Conservation (phyloP, 1,140 invertebrate species). For the Neodiprion pinetum region DNA sequence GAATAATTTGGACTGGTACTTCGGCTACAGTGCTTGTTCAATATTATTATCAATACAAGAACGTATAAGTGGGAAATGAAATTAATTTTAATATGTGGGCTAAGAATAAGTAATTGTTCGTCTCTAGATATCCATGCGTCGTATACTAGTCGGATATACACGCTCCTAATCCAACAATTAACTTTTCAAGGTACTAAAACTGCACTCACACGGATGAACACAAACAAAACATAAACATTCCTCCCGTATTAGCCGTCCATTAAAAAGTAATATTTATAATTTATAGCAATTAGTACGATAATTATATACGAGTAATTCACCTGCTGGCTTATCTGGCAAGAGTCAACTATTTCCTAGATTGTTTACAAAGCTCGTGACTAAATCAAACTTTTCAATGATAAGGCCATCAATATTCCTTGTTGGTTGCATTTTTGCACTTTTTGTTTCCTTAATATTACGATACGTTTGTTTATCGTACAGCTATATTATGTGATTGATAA, state of each 20-base stretch:
- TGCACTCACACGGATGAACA: background rate
- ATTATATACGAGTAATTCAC: background rate
- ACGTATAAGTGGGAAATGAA: no score
- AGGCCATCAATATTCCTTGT: no score
- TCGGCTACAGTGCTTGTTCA: no score
- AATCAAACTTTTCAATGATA: no score
- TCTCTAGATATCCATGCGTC: background rate
- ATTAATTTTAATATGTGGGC: background rate
- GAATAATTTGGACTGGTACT: no score
- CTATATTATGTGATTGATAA: no score
- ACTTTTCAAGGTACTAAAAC: background rate
- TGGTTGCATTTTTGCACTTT: no score
- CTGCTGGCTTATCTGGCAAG: background rate
- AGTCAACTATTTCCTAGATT: background rate
- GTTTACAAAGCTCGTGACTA: no score
- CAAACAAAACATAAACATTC: background rate
- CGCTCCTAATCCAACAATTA: background rate
- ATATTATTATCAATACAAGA: no score
- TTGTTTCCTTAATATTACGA: no score
- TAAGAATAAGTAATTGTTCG: background rate
- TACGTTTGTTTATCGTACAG: no score
- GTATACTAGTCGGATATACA: background rate
- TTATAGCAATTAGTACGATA: background rate
- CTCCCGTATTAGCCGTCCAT: no score
- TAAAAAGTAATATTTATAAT: background rate